Evolutionary conservation across 1,140 invertebrate genomes (phyloP).

Genomic region (Druon quercuslanigerum): DNA sequence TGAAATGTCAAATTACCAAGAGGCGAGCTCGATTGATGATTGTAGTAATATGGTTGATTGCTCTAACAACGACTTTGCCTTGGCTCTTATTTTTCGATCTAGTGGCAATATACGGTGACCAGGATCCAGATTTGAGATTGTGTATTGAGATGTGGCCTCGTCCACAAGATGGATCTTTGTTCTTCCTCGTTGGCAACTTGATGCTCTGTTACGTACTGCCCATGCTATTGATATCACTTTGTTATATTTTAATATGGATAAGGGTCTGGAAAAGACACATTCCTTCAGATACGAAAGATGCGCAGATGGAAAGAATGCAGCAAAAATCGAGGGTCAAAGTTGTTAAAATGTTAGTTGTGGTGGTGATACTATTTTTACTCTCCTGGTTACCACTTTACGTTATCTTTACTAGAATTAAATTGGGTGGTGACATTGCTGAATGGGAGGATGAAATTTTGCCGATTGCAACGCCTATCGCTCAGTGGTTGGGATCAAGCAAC

Average conservation of each 20-base stretch:
- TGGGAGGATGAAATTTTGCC: conserved; percentile 88
- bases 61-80: conserved; percentile 88
- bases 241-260: conserved; percentile 95
- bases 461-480: conserved; percentile 91
- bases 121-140: conserved; percentile 80
- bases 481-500: conserved; percentile 97
- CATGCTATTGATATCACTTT: conserved; percentile 92
- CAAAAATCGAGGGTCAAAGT: conserved; percentile 96
- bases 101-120: conserved; percentile 83
- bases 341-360: conserved; percentile 96
- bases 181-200: conserved; percentile 93
- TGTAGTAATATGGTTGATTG: conserved; percentile 92
- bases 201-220: conserved; percentile 95
- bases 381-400: conserved; percentile 97
- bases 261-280: conserved; percentile 92
- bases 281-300: conserved; percentile 92
- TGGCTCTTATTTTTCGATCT: conserved; percentile 94
- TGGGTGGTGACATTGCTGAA: conserved; percentile 82
- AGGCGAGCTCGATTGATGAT: conserved; percentile 90
- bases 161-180: conserved; percentile 85
- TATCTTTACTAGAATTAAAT: conserved; percentile 91
- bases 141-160: conserved; percentile 92
- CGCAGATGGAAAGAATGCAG: conserved; percentile 92
- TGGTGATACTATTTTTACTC: conserved; percentile 91
- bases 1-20: conserved; percentile 94